Conservation (phyloP, 2,888 invertebrate genomes). For the Boloria selene region DNA sequence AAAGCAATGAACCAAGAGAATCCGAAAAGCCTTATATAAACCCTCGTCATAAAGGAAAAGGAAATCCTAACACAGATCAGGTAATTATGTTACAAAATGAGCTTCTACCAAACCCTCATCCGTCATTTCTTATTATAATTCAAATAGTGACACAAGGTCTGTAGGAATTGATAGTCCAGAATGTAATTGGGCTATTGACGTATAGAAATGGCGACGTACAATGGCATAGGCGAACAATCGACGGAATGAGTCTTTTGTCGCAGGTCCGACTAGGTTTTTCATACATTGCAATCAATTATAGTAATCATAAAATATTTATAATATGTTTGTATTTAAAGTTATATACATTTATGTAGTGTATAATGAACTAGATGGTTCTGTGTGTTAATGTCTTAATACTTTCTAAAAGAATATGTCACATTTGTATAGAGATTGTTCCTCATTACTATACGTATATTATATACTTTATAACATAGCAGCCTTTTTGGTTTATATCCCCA, state of each 20-base stretch:
- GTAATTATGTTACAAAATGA: conserved; percentile 22
- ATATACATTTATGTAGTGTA: too few species aligned
- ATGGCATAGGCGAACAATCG: conserved; percentile 62
- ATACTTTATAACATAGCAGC: not conserved
- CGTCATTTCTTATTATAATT: conserved; percentile 26
- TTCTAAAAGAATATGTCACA: not conserved
- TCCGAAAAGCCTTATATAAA: not conserved
- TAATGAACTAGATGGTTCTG: too few species aligned
- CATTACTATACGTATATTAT: not conserved
- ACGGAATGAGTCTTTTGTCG: conserved; percentile 62
- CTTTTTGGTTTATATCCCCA: not conserved
- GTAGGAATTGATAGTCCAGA: conserved; percentile 33
- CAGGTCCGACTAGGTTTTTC: conserved; percentile 50
- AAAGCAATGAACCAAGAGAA: not conserved
- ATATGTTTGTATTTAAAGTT: too few species aligned
- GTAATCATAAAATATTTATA: too few species aligned
- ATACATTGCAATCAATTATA: conserved; percentile 46
- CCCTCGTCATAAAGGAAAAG: conserved; percentile 13
- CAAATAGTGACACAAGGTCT: conserved; percentile 28
- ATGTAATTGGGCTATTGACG: conserved; percentile 34
- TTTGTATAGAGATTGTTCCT: not conserved
- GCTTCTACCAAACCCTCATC: conserved; percentile 18
- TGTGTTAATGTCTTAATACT: not conserved
- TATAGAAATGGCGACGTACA: conserved; percentile 55
- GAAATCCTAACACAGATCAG: conserved; percentile 20